These are phyloP conservation scores for Turritopsis rubra DNA, from an alignment of 30 jellyfish, hydroid and myxozoan genomes.

Conservation along the genomic window DNA sequence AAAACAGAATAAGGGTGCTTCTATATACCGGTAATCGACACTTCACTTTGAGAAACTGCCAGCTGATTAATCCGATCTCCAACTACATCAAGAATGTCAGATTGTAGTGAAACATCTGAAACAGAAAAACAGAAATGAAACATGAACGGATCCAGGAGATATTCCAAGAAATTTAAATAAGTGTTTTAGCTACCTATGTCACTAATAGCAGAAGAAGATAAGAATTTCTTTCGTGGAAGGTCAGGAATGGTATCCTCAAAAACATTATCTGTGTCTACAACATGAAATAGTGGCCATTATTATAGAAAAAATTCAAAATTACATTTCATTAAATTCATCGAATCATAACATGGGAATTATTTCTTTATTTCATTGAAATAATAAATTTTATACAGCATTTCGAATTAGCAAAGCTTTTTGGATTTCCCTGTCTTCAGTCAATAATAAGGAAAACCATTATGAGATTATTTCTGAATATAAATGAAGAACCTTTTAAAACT, in stretches of 20 bases:
- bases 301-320: too few relatives aligned
- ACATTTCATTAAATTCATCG: too few relatives aligned
- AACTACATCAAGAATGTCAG: slow-evolving; percentile 14
- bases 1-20: background rate
- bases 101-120: background rate
- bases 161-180: background rate
- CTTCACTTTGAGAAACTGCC: slow-evolving; percentile 36
- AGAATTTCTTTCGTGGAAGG: background rate
- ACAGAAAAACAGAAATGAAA: background rate
- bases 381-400: too few relatives aligned
- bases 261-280: background rate
- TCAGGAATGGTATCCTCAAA: background rate
- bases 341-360: too few relatives aligned
- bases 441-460: background rate
- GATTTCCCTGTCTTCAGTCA: background rate
- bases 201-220: background rate
- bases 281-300: background rate
- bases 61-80: slow-evolving; percentile 28
- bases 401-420: too few relatives aligned
- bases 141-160: background rate
- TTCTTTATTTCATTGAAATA: too few relatives aligned
- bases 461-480: too few relatives aligned
- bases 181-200: background rate
- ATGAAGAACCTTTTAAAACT: background rate
- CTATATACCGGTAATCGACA: background rate